These are phyloP conservation scores for Gonioctena quinquepunctata DNA, from an alignment of 1,140 invertebrate genomes.

Conservation along the genomic window DNA sequence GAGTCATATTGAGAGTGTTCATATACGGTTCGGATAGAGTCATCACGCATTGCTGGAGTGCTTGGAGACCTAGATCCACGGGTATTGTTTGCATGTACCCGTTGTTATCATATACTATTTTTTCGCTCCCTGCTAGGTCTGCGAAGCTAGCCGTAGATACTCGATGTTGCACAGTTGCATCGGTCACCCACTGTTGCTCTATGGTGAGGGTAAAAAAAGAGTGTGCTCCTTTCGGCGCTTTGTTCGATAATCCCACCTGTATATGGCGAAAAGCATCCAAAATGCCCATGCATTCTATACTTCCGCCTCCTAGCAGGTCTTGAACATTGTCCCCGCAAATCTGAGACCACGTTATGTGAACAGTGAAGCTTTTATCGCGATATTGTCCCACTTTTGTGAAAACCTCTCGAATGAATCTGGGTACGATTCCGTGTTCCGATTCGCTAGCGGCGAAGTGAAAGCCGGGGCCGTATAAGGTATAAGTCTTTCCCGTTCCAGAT, in stretches of 20 bases:
- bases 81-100: constrained; percentile 56
- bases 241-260: constrained; percentile 55
- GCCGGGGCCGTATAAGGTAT: constrained; percentile 75
- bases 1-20: constrained; percentile 56
- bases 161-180: constrained; percentile 61
- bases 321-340: constrained; percentile 56
- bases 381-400: constrained; percentile 68
- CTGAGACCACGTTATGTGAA: constrained; percentile 70
- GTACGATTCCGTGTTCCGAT: constrained; percentile 75
- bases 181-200: constrained; percentile 68
- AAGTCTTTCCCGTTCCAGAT: constrained; percentile 76
- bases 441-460: constrained; percentile 70
- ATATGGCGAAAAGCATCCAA: constrained; percentile 54
- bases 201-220: constrained; percentile 70
- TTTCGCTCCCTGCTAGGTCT: constrained; percentile 66
- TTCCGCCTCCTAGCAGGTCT: constrained; percentile 49
- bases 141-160: constrained; percentile 72
- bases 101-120: constrained; percentile 53
- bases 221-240: constrained; percentile 54
- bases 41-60: constrained; percentile 66
- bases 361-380: constrained; percentile 63
- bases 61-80: constrained; percentile 60
- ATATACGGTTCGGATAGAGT: constrained; percentile 62
- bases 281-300: constrained; percentile 50
- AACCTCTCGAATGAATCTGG: constrained; percentile 73